Evolutionary conservation across 2,113 vertebrate genomes (phyloP).

Genomic region (Brienomyrus brachyistius): DNA sequence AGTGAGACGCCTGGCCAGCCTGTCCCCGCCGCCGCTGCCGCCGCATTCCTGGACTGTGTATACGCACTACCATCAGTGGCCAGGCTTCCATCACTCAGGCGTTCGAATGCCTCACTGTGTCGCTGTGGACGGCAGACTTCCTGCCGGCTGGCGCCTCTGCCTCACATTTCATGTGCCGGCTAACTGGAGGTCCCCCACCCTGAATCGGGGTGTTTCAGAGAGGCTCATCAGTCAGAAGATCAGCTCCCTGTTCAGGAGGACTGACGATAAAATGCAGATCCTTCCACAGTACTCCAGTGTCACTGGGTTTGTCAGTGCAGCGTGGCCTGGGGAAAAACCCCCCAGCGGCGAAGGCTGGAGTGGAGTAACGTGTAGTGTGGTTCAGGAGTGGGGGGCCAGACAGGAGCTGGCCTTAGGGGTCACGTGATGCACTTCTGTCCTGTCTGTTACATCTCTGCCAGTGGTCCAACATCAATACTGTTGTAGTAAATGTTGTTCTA

Average conservation of each 20-base stretch:
- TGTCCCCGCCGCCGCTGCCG: not conserved
- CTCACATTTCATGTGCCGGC: not conserved
- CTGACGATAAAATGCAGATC: too few relatives aligned
- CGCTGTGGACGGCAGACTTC: not conserved
- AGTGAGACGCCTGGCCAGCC: not conserved
- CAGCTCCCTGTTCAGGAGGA: not conserved
- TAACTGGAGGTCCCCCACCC: not conserved
- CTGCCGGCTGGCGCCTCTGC: not conserved
- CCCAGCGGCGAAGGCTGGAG: too few relatives aligned
- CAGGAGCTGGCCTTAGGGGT: not conserved
- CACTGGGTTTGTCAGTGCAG: too few relatives aligned
- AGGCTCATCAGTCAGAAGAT: not conserved
- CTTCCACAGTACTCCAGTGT: too few relatives aligned
- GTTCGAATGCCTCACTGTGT: not conserved
- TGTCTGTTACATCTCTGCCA: not conserved
- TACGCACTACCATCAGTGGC: not conserved
- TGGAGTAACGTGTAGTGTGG: too few relatives aligned
- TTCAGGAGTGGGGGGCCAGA: not conserved
- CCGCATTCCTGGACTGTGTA: not conserved
- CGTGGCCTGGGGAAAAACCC: too few relatives aligned
- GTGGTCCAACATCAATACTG: not conserved
- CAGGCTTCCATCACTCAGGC: not conserved
- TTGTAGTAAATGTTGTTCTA: not conserved
- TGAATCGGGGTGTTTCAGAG: not conserved
- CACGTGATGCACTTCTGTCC: not conserved